Percentiles rank a stretch among this genome's conserved stretches.
Conservation (phyloP, 1,140 invertebrate species). For the Ephestia elutella region DNA sequence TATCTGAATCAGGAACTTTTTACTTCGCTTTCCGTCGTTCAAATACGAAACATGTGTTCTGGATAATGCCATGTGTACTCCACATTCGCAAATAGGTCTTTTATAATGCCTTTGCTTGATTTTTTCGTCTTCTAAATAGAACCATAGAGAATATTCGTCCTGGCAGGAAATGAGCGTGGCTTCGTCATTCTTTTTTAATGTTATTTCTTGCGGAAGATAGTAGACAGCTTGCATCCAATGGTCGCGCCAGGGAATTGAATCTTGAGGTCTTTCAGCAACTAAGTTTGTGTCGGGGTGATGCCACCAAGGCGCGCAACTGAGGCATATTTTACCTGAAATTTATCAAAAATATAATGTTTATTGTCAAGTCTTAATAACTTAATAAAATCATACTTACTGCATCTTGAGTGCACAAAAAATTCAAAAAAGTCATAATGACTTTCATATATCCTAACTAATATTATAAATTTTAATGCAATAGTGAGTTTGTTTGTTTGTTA, state of each 20-base stretch:
- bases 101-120: slow-evolving; percentile 45
- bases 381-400: too few species aligned
- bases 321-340: slow-evolving; percentile 77
- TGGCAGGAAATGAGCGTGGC: slow-evolving; percentile 84
- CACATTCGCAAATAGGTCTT: slow-evolving; percentile 85
- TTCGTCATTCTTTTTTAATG: slow-evolving; percentile 76
- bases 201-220: slow-evolving; percentile 83
- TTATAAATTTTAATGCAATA: too few species aligned
- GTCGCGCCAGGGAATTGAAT: slow-evolving; percentile 90
- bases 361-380: too few species aligned
- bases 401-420: too few species aligned
- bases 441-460: too few species aligned
- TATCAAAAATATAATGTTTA: too few species aligned
- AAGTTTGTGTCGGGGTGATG: slow-evolving; percentile 80
- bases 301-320: slow-evolving; percentile 96
- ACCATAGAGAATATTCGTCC: slow-evolving; percentile 97
- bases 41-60: slow-evolving; percentile 90
- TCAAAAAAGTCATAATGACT: too few species aligned
- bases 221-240: slow-evolving; percentile 99
- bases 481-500: too few species aligned
- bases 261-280: slow-evolving; percentile 55
- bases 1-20: slow-evolving; percentile 80
- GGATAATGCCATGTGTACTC: slow-evolving; percentile 84
- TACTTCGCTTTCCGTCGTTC: slow-evolving; percentile 83
- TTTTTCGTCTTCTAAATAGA: slow-evolving; percentile 74